These are phyloP conservation scores for Ctenicera cuprea DNA, from an alignment of 2,888 invertebrate genomes.

Conservation along the genomic window DNA sequence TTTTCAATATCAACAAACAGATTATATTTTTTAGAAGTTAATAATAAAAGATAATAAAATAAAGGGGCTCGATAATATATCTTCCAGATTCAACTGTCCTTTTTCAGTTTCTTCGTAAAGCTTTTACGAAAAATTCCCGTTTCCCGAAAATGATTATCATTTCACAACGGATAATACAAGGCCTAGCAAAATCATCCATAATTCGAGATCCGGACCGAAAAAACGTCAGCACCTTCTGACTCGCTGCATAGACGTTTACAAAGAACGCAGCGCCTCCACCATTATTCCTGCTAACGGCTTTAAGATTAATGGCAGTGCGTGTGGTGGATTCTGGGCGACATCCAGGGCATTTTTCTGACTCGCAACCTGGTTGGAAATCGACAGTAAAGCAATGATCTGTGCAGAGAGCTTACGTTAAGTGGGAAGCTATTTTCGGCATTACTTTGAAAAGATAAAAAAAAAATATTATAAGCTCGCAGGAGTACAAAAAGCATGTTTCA, in stretches of 20 bases:
- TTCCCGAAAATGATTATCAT: no score
- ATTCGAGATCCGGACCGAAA: conserved; percentile 1
- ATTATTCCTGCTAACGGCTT: conserved; percentile 34
- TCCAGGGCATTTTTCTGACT: conserved; percentile 36
- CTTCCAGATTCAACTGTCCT: no score
- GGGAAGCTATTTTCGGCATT: conserved; percentile 30
- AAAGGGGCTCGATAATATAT: no score
- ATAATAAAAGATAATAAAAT: no score
- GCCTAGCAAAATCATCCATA: conserved; percentile 25
- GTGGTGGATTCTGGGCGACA: conserved; percentile 32
- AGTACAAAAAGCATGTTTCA: no score
- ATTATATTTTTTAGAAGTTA: no score
- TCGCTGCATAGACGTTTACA: background rate
- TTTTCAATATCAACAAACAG: no score
- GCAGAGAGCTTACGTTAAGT: conserved; percentile 34
- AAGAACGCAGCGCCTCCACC: conserved; percentile 26
- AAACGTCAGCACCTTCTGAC: conserved; percentile 23
- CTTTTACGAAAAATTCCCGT: no score
- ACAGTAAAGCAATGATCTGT: conserved; percentile 35
- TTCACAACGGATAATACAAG: no score
- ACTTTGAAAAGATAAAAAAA: background rate
- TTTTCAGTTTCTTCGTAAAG: no score
- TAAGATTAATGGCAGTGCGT: conserved; percentile 41
- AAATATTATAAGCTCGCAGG: background rate
- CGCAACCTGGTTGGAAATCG: conserved; percentile 35